Evolutionary conservation across 2,888 invertebrate species (phyloP), one percentile per base, ranked within the genome.

Genomic region (Rhyacophila evoluta): DNA sequence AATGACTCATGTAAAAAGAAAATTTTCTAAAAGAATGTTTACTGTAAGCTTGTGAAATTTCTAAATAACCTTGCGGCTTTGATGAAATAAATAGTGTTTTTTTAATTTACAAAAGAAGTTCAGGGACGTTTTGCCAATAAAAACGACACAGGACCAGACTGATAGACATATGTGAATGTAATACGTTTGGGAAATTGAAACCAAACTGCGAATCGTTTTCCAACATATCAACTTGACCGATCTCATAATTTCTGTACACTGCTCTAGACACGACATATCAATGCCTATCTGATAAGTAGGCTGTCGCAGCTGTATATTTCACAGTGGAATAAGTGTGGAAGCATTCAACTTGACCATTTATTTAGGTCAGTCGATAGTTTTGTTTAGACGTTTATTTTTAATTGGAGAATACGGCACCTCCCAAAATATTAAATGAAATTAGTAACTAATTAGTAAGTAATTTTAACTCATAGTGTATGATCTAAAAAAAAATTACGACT

Each of bases 171-270:
- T 12, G 25, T 19, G 19, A 55, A 55, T 19, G 10, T 19, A 15
- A 41, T 41, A 41, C 41, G 55, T 55, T 19, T 55, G 55, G 19
- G 12, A 55, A 55, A 55, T 55, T 55, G 55, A 55, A 55, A 55
- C 55, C 55, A 55, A 55, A 55, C 8, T 19, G 55, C 19, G 29
- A 33, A 33, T 33, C 29, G 55, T 55, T 55, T 55, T 55, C 55
- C 2, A 10, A 55, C 55, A 8, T 55, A 55, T 55, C 55, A 19
- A 5, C 10, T 55, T 25, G 25, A 55, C 55, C 55, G 19, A 55
- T 55, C 55, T 55, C 55, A 55, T 55, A 19, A 55, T 25, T 55
- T 55, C 25, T 55, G 25, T 55, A 25, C 55, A 8, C 55, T 55
- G 55, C 29, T 55, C 19, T 10, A 19, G 19, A 55, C 55, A 55